Percentiles rank a stretch among this genome's conserved stretches.
Conservation (phyloP, 2,888 invertebrate genomes). For the Pristionchus fissidentatus region DNA sequence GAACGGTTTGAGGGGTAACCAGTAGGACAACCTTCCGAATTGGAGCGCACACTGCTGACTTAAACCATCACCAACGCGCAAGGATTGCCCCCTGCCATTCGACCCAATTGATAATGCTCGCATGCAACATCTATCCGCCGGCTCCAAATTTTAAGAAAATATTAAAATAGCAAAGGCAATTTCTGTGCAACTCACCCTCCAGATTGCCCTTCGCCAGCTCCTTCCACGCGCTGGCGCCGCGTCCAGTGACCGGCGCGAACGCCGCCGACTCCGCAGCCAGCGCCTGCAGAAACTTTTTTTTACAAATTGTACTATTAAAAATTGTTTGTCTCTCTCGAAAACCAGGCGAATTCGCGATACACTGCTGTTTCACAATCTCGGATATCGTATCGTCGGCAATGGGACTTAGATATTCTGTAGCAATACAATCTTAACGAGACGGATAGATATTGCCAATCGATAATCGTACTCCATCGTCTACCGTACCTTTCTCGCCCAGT, state of each 20-base stretch:
- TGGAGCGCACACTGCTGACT: too few relatives aligned
- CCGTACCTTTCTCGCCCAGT: conserved; percentile 56
- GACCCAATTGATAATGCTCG: too few relatives aligned
- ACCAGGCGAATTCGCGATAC: too few relatives aligned
- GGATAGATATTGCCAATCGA: background rate
- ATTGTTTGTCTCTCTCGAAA: background rate
- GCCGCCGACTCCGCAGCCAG: background rate
- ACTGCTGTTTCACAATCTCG: too few relatives aligned
- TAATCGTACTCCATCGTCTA: background rate
- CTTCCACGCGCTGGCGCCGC: conserved; percentile 52
- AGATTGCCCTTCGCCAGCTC: conserved; percentile 56
- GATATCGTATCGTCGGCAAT: too few relatives aligned
- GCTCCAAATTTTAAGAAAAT: too few relatives aligned
- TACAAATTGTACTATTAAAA: background rate
- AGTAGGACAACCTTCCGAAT: background rate
- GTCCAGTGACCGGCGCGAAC: background rate
- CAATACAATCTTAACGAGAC: background rate
- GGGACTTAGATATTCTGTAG: background rate
- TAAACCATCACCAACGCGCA: too few relatives aligned
- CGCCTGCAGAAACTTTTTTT: background rate
- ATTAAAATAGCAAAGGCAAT: too few relatives aligned
- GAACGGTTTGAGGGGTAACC: background rate
- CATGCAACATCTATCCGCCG: too few relatives aligned
- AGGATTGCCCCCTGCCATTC: too few relatives aligned
- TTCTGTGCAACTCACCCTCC: conserved; percentile 53